These are phyloP conservation scores for Ascaphus truei DNA, from an alignment of 2,113 vertebrate genomes.

Conservation along the genomic window DNA sequence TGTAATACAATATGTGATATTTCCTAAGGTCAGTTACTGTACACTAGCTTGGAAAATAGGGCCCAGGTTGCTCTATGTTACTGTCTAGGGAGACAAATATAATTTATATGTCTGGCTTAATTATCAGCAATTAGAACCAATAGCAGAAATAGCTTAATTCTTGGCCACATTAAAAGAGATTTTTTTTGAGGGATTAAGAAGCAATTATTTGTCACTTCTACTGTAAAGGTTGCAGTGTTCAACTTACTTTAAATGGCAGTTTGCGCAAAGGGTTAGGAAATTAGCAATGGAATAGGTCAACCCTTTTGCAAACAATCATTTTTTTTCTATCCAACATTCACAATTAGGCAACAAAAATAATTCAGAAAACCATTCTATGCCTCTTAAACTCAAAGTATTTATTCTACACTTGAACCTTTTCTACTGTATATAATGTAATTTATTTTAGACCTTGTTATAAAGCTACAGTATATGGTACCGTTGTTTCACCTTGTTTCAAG, in stretches of 20 bases:
- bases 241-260: slow-evolving; percentile 47
- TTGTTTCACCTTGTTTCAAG: too few species aligned
- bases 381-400: background rate
- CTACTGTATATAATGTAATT: background rate
- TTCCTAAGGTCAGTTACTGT: slow-evolving; percentile 53
- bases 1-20: slow-evolving; percentile 40
- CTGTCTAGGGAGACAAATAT: slow-evolving; percentile 54
- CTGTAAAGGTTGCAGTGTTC: slow-evolving; percentile 40
- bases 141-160: slow-evolving; percentile 57
- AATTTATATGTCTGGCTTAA: slow-evolving; percentile 70
- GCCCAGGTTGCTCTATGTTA: slow-evolving; percentile 41
- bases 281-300: slow-evolving; percentile 42
- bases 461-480: too few species aligned
- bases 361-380: background rate
- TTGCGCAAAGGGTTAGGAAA: slow-evolving; percentile 43
- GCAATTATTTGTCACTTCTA: slow-evolving; percentile 42
- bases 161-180: slow-evolving; percentile 40
- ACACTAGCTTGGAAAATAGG: slow-evolving; percentile 56
- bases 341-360: slow-evolving; percentile 37
- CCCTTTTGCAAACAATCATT: slow-evolving; percentile 43
- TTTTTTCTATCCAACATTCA: slow-evolving; percentile 38
- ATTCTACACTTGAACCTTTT: background rate
- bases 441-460: background rate
- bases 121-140: slow-evolving; percentile 70
- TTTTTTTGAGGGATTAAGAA: slow-evolving; percentile 37